phyloP scores from a whole-genome alignment of 92 coral and sea anemone genomes.

The Porites lobata region DNA sequence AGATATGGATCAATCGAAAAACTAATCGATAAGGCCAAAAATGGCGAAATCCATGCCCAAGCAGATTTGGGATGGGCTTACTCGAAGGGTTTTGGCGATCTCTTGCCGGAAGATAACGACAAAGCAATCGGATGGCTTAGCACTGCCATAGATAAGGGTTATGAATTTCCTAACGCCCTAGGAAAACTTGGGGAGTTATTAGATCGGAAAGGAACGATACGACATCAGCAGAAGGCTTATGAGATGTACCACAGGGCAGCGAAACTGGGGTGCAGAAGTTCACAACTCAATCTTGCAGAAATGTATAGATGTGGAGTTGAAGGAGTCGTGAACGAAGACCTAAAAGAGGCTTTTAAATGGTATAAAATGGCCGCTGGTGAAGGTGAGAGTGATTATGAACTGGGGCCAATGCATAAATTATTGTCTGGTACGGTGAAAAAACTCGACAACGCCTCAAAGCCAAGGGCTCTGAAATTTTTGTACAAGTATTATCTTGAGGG shows the following conservation, averaged over 20 bases:
- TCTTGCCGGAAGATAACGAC: constrained; percentile 51
- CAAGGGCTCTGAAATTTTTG: constrained; percentile 38
- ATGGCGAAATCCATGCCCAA: constrained; percentile 53
- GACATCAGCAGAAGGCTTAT: constrained; percentile 62
- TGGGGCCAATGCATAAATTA: background rate
- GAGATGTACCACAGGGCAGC: constrained; percentile 68
- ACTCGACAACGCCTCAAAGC: background rate
- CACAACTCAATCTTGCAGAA: constrained; percentile 75
- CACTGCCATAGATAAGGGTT: constrained; percentile 43
- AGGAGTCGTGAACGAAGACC: constrained; percentile 67
- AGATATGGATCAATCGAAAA: constrained; percentile 52
- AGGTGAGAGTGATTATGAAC: constrained; percentile 11
- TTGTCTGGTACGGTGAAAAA: too few relatives aligned
- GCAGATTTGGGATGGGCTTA: constrained; percentile 55
- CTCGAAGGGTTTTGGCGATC: constrained; percentile 40
- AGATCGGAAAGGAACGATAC: constrained; percentile 41
- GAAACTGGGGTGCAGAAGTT: constrained; percentile 28
- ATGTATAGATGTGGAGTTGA: constrained; percentile 72
- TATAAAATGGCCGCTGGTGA: constrained; percentile 78
- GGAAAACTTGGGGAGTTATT: constrained; percentile 47
- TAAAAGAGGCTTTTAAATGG: constrained; percentile 81
- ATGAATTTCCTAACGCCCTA: background rate
- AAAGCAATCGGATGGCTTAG: constrained; percentile 75
- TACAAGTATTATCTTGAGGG: constrained; percentile 57
- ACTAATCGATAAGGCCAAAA: constrained; percentile 47